Conservation (phyloP, 2,888 invertebrate genomes). For the Labia minor region DNA sequence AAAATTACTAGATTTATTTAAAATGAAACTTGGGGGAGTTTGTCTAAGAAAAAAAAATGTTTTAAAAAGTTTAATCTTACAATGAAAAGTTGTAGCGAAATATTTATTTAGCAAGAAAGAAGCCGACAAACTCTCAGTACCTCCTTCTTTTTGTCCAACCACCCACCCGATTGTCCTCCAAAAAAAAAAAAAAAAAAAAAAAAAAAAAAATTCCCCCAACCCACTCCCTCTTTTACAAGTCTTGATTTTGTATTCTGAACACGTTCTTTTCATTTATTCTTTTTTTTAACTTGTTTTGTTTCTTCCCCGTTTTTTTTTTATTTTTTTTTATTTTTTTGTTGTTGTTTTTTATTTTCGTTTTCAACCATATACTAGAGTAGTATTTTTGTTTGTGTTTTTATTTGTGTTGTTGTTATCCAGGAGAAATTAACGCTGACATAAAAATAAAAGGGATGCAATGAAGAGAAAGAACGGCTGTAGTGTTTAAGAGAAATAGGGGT, state of each 20-base stretch:
- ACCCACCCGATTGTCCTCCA: no score
- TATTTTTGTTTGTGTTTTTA: background rate
- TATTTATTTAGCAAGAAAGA: no score
- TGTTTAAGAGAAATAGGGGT: no score
- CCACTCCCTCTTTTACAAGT: background rate
- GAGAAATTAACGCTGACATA: background rate
- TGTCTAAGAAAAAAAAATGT: no score
- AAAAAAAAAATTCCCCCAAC: background rate
- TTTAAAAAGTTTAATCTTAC: no score
- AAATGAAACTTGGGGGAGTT: no score
- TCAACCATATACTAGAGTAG: background rate
- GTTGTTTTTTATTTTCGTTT: background rate
- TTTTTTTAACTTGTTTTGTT: background rate
- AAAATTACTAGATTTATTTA: no score
- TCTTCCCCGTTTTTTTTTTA: no score
- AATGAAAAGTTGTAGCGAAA: no score
- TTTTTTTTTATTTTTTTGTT: background rate
- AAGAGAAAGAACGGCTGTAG: no score
- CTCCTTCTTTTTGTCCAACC: no score
- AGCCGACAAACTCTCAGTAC: no score
- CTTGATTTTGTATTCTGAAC: background rate
- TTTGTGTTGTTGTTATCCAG: background rate
- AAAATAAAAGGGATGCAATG: background rate
- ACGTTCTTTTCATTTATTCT: slow-evolving; percentile 13
- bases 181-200: background rate